Conservation (phyloP, 2,797 vertebrate species). For the Rhinatrema bivittatum region DNA sequence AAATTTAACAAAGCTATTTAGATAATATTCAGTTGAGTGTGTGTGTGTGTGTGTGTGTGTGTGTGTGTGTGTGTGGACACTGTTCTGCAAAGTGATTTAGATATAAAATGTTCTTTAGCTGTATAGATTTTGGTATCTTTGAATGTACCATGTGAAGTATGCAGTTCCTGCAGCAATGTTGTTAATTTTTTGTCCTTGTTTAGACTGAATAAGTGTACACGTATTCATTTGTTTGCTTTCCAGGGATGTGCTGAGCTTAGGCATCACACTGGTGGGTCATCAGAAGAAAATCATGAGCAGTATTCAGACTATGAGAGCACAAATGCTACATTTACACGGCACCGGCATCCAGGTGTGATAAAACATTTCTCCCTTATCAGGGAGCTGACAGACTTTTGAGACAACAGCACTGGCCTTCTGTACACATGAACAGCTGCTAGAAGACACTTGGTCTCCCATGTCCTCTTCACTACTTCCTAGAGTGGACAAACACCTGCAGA, state of each 20-base stretch:
- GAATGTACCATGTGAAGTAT: too few relatives aligned
- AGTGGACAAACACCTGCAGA: conserved; percentile 70
- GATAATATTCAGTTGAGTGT: too few relatives aligned
- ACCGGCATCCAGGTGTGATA: conserved; percentile 95
- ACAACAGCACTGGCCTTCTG: conserved; percentile 67
- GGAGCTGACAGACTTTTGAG: conserved; percentile 52
- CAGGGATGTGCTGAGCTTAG: conserved; percentile 97
- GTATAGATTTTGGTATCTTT: too few relatives aligned
- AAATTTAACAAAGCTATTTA: too few relatives aligned
- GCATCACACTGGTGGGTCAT: conserved; percentile 95
- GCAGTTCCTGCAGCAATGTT: too few relatives aligned
- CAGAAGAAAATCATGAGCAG: conserved; percentile 99
- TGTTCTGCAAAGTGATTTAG: too few relatives aligned
- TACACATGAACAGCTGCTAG: conserved; percentile 66
- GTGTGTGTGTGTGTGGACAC: too few relatives aligned
- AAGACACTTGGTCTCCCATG: conserved; percentile 61
- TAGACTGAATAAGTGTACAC: too few relatives aligned
- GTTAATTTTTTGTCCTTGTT: too few relatives aligned
- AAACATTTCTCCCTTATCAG: conserved; percentile 48
- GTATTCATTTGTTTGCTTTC: conserved; percentile 33
- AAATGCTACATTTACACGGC: conserved; percentile 94
- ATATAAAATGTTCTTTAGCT: too few relatives aligned
- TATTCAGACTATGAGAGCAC: conserved; percentile 99
- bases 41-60: too few relatives aligned
- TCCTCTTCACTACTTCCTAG: conserved; percentile 44